Percentiles rank a stretch among this genome's conserved stretches.
phyloP scores from a whole-genome alignment of 2,113 vertebrate species.

The Callopanchax toddi region DNA sequence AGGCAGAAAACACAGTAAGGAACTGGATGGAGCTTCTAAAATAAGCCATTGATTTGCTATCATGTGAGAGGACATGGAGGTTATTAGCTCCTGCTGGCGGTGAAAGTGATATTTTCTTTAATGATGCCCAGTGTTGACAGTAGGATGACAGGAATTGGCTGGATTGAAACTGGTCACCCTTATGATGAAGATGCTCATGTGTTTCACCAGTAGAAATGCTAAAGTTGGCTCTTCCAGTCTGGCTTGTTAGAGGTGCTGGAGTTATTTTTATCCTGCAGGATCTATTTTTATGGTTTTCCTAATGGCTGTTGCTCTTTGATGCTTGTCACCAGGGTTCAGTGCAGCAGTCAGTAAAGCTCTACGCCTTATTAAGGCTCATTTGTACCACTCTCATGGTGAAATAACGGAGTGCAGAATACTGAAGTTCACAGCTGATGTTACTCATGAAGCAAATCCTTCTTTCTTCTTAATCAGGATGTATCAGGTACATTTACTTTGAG shows the following conservation, averaged over 20 bases:
- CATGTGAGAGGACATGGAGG: slow-evolving; percentile 17
- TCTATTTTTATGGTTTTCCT: slow-evolving; percentile 47
- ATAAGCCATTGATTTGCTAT: slow-evolving; percentile 13
- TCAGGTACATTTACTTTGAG: too few species aligned
- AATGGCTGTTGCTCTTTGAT: slow-evolving; percentile 54
- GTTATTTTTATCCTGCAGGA: slow-evolving; percentile 60
- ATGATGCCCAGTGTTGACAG: slow-evolving; percentile 21
- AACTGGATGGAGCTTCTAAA: not conserved
- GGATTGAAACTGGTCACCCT: slow-evolving; percentile 11
- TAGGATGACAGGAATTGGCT: not conserved
- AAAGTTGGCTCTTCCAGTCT: not conserved
- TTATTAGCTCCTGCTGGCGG: slow-evolving; percentile 11
- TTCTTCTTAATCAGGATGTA: too few species aligned
- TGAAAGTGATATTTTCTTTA: slow-evolving; percentile 1
- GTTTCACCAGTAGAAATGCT: not conserved
- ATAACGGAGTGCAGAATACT: not conserved
- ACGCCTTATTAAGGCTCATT: slow-evolving; percentile 11
- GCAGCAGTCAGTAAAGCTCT: not conserved
- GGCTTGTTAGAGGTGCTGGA: not conserved
- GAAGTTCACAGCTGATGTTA: too few species aligned
- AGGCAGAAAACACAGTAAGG: not conserved
- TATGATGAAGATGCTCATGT: slow-evolving; percentile 7
- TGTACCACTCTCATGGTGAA: slow-evolving; percentile 1
- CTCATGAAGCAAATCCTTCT: too few species aligned
- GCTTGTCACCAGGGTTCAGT: slow-evolving; percentile 35